Evolutionary conservation across 1,140 invertebrate genomes (phyloP).

Genomic region (Chrysoperla carnea): DNA sequence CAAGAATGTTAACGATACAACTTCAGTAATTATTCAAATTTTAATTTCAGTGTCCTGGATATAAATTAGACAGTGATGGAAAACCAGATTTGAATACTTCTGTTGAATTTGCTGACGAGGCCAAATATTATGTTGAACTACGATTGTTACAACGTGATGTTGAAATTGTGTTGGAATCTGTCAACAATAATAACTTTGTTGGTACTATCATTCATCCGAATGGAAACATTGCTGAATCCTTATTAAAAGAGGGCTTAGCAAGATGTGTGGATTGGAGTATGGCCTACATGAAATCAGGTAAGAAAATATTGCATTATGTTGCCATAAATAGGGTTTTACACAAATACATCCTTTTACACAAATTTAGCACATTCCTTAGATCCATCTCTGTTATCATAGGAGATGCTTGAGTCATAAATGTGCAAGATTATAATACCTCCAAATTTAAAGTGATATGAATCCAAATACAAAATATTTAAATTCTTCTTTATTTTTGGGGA

Average conservation of each 20-base stretch:
- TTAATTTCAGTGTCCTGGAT: conserved; percentile 43
- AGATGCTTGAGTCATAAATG: no score
- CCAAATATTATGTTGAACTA: conserved; percentile 80
- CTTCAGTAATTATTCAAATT: no score
- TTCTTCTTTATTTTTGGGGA: background rate
- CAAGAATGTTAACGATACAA: no score
- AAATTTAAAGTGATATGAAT: no score
- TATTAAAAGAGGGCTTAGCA: conserved; percentile 81
- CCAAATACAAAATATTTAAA: background rate
- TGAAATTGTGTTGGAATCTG: conserved; percentile 78
- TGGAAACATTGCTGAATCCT: conserved; percentile 86
- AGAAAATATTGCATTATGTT: conserved; percentile 7
- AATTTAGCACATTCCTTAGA: no score
- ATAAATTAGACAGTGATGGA: conserved; percentile 48
- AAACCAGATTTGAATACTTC: conserved; percentile 35
- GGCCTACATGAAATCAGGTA: conserved; percentile 59
- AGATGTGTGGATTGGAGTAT: conserved; percentile 97
- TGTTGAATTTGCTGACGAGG: conserved; percentile 58
- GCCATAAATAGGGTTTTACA: background rate
- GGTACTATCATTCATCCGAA: conserved; percentile 87
- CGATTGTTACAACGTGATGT: conserved; percentile 85
- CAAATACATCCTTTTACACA: no score
- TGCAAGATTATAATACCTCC: no score
- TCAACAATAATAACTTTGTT: conserved; percentile 84
- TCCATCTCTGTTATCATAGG: no score